Percentiles rank a stretch among this genome's conserved stretches.
Evolutionary conservation across 2,113 vertebrate species (phyloP).

Genomic region (Coryphaenoides rupestris): DNA sequence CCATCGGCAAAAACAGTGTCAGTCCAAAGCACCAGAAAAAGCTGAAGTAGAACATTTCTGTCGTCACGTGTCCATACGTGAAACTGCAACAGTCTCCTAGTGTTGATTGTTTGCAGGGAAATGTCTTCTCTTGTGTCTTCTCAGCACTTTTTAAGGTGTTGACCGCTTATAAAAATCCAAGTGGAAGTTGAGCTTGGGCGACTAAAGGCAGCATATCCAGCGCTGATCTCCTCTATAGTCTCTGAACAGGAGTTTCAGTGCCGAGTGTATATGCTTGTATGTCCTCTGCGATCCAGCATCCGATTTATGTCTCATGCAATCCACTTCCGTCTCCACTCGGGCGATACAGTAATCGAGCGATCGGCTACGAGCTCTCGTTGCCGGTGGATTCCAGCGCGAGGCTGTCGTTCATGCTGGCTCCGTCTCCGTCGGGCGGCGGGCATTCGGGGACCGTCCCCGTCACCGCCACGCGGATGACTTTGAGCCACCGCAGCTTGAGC

Average conservation of each 20-base stretch:
- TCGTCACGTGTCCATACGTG: no score
- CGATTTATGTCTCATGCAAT: background rate
- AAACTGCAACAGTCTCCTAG: constrained; percentile 31
- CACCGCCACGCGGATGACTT: constrained; percentile 86
- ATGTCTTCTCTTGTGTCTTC: constrained; percentile 39
- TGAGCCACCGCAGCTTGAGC: constrained; percentile 92
- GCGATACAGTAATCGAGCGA: background rate
- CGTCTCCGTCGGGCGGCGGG: constrained; percentile 38
- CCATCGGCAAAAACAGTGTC: no score
- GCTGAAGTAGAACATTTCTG: no score
- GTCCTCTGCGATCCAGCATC: background rate
- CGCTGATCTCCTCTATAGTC: constrained; percentile 22
- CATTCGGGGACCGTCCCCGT: constrained; percentile 79
- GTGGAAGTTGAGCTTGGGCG: constrained; percentile 21
- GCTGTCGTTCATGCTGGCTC: constrained; percentile 23
- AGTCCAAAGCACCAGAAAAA: no score
- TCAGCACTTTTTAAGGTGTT: constrained; percentile 41
- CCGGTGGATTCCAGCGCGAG: constrained; percentile 39
- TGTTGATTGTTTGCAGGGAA: constrained; percentile 49
- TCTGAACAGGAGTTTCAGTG: background rate
- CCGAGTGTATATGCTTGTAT: no score
- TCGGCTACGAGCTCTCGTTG: constrained; percentile 55
- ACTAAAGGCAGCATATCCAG: constrained; percentile 54
- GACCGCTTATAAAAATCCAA: constrained; percentile 15
- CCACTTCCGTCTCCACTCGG: no score